Percentiles rank a stretch among this genome's conserved stretches.
phyloP scores from a whole-genome alignment of 2,888 invertebrate species.

The Brachyptera risi region DNA sequence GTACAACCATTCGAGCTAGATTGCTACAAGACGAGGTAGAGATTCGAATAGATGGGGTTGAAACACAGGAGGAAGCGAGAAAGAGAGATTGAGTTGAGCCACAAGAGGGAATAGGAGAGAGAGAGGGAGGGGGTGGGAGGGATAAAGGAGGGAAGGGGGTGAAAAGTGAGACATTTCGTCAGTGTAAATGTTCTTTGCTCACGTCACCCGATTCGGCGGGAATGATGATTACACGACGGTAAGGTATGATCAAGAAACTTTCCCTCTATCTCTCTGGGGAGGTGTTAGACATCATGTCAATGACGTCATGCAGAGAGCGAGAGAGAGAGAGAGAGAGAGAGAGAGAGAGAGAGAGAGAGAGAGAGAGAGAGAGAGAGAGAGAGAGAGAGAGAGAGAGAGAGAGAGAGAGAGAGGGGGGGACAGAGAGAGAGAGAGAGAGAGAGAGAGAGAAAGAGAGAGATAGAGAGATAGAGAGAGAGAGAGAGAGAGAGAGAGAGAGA shows the following conservation, averaged over 20 bases:
- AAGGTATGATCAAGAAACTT: conserved; percentile 30
- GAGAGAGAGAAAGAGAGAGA: no score
- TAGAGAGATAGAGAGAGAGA: no score
- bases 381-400: no score
- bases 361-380: no score
- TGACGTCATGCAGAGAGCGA: conserved; percentile 2
- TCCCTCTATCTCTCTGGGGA: conserved; percentile 18
- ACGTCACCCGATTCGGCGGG: conserved; percentile 25
- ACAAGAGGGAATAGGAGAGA: neutral
- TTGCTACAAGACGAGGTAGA: neutral
- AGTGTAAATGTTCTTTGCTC: conserved; percentile 16
- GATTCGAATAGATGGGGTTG: neutral
- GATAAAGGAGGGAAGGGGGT: no score
- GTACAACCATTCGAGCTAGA: conserved; percentile 6
- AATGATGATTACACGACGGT: conserved; percentile 29
- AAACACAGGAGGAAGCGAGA: neutral
- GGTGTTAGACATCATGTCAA: conserved; percentile 20
- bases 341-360: no score
- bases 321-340: no score
- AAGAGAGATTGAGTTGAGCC: neutral
- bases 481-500: no score
- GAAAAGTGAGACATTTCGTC: conserved; percentile 24
- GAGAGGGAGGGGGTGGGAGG: neutral
- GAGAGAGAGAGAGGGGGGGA: no score
- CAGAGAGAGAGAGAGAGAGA: no score